These are phyloP conservation scores for Panopea generosa DNA, from an alignment of 2,888 invertebrate genomes.

Conservation along the genomic window DNA sequence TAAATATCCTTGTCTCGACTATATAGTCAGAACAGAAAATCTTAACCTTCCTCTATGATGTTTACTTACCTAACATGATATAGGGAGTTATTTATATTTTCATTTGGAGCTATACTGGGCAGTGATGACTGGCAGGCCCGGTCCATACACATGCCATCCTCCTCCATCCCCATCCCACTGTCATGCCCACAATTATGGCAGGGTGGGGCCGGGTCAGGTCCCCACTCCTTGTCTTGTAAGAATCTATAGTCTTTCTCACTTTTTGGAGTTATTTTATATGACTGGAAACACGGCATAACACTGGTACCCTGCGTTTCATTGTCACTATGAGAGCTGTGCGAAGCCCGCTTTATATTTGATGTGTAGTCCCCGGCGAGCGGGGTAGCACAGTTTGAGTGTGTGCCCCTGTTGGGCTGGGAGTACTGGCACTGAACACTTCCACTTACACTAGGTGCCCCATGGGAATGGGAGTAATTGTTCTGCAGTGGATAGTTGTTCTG, in stretches of 20 bases:
- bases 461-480: slow-evolving; percentile 35
- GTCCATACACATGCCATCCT: slow-evolving; percentile 84
- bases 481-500: background rate
- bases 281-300: slow-evolving; percentile 63
- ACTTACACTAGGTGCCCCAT: slow-evolving; percentile 45
- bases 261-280: slow-evolving; percentile 65
- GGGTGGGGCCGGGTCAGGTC: slow-evolving; percentile 59
- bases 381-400: slow-evolving; percentile 51
- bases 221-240: slow-evolving; percentile 57
- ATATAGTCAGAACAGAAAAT: no score
- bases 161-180: slow-evolving; percentile 58
- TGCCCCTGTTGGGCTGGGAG: slow-evolving; percentile 51
- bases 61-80: slow-evolving; percentile 58
- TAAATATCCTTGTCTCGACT: no score
- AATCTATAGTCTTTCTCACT: slow-evolving; percentile 62
- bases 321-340: slow-evolving; percentile 69
- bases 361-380: slow-evolving; percentile 37
- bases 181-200: slow-evolving; percentile 57
- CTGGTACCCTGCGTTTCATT: slow-evolving; percentile 42
- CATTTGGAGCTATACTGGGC: slow-evolving; percentile 82
- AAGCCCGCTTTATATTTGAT: slow-evolving; percentile 52
- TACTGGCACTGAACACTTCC: slow-evolving; percentile 51
- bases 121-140: slow-evolving; percentile 86
- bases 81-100: slow-evolving; percentile 58
- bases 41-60: no score